Percentiles rank a stretch among this genome's conserved stretches.
These are phyloP conservation scores for Rhabditoides inermis DNA, from an alignment of 2,888 invertebrate genomes.

Conservation along the genomic window DNA sequence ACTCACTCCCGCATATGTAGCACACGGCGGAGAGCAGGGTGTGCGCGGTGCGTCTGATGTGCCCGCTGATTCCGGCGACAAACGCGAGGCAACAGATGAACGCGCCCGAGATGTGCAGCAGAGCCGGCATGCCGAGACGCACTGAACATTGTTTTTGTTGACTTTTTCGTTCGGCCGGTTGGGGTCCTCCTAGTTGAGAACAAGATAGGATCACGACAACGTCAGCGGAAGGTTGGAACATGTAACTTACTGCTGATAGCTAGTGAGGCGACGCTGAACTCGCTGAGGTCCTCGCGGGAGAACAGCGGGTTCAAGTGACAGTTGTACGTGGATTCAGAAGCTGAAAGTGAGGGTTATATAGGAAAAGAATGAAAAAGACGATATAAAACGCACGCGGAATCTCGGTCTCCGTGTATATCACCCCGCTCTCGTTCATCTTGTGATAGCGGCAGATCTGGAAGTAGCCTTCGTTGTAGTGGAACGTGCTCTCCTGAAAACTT, in stretches of 20 bases:
- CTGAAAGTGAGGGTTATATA: slow-evolving; percentile 12
- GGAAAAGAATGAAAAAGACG: not conserved
- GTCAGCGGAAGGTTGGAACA: not conserved
- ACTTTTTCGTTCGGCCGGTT: too few species aligned
- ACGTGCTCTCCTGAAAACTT: slow-evolving; percentile 35
- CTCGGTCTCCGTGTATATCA: slow-evolving; percentile 23
- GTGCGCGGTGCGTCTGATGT: slow-evolving; percentile 28
- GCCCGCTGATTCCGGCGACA: slow-evolving; percentile 37
- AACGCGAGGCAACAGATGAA: slow-evolving; percentile 39
- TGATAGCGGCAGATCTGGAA: slow-evolving; percentile 46
- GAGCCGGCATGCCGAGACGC: slow-evolving; percentile 39
- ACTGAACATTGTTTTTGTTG: slow-evolving; percentile 21
- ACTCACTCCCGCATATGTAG: slow-evolving; percentile 45
- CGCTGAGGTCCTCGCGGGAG: slow-evolving; percentile 40
- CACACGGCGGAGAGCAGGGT: slow-evolving; percentile 45
- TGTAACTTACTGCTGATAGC: slow-evolving; percentile 34
- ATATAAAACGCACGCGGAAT: slow-evolving; percentile 17
- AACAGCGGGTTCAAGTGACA: slow-evolving; percentile 45
- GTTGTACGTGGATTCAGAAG: slow-evolving; percentile 18
- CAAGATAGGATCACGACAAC: too few species aligned
- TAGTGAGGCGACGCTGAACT: slow-evolving; percentile 44
- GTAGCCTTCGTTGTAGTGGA: slow-evolving; percentile 46
- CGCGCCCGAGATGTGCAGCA: slow-evolving; percentile 43
- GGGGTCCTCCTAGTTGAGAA: not conserved
- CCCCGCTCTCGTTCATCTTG: slow-evolving; percentile 23